Evolutionary conservation across 2,113 vertebrate species (phyloP), one percentile per base, ranked within the genome.

Genomic region (Cebus imitator): DNA sequence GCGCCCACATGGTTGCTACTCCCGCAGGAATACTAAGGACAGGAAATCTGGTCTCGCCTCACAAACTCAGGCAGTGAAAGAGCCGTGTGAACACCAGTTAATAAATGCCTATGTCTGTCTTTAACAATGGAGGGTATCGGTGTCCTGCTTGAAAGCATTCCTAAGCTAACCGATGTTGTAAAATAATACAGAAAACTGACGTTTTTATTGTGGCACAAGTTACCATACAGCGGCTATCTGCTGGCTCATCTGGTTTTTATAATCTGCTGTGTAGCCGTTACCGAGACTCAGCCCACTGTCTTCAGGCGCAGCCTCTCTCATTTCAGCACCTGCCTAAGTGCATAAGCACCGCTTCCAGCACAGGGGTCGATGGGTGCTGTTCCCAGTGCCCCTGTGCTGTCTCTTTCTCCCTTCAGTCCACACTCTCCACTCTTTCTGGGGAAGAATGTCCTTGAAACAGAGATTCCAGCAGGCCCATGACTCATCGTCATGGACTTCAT

Each of bases 101-200:
- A 98, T 89, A 98, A 97, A 82, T 97, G 93, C 96, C 85, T 92
- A n/a, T 81, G 90, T 97, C 97, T 95, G 94, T 96, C 93, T 98
- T 91, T 97, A 97, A 96, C 96, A 95, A 96, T 95, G 95, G 78
- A 2, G 10, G 97, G 90, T 93, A 97, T 97, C 95, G 88, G 78
- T 95, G 98, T 97, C 96, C 73, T 95, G 96, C 97, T 98, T 98
- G 98, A 98, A 98, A 98, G 97, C 98, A 98, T 98, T 98, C 98
- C 98, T 98, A 90, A 98, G 79, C 93, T 96, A 97, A 93, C 85
- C 35, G 52, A 79, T 93, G 82, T 97, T 90, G 0, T 98, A 98
- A 98, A 98, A 98, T 97, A 98, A 97, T 98, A 95, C 91, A 98
- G 98, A 98, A 98, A 97, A 97, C 68, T 98, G 98, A 98, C 91